phyloP scores from a whole-genome alignment of 2,888 invertebrate species.

The Monopis laevigella region DNA sequence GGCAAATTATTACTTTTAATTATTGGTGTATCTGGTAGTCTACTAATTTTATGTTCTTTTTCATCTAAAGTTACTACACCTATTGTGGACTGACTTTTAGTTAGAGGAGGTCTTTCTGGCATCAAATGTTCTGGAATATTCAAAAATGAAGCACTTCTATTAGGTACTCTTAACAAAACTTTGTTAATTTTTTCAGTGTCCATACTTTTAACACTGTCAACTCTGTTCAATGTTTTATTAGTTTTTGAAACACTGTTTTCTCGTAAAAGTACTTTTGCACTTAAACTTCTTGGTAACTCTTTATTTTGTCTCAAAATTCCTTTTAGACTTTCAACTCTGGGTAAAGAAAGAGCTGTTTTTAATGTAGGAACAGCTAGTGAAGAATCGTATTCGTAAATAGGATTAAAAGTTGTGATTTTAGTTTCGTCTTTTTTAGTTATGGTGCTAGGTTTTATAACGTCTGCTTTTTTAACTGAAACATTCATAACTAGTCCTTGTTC shows the following conservation, averaged over 20 bases:
- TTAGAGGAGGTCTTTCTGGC: constrained; percentile 47
- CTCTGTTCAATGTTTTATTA: constrained; percentile 33
- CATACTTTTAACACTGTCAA: constrained; percentile 53
- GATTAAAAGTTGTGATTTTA: constrained; percentile 47
- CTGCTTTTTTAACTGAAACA: constrained; percentile 45
- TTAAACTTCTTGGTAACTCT: constrained; percentile 43
- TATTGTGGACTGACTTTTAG: constrained; percentile 53
- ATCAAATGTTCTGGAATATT: constrained; percentile 52
- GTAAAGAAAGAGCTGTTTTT: constrained; percentile 43
- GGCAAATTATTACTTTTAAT: constrained; percentile 56
- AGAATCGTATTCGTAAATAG: constrained; percentile 51
- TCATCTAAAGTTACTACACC: constrained; percentile 35
- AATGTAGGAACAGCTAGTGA: constrained; percentile 32
- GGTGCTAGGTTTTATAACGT: constrained; percentile 52
- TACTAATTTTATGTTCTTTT: constrained; percentile 40
- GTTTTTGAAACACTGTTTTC: constrained; percentile 41
- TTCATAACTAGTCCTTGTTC: constrained; percentile 56
- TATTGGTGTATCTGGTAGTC: constrained; percentile 56
- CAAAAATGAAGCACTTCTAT: constrained; percentile 57
- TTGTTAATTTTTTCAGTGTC: constrained; percentile 51
- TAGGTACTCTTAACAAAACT: constrained; percentile 49
- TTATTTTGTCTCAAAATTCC: constrained; percentile 42
- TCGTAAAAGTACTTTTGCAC: constrained; percentile 43
- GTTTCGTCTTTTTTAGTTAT: constrained; percentile 53
- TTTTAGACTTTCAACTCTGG: constrained; percentile 52